Percentiles rank a stretch among this genome's conserved stretches.
These are phyloP conservation scores for Idaea dimidiata DNA, from an alignment of 2,888 invertebrate species.

Conservation along the genomic window DNA sequence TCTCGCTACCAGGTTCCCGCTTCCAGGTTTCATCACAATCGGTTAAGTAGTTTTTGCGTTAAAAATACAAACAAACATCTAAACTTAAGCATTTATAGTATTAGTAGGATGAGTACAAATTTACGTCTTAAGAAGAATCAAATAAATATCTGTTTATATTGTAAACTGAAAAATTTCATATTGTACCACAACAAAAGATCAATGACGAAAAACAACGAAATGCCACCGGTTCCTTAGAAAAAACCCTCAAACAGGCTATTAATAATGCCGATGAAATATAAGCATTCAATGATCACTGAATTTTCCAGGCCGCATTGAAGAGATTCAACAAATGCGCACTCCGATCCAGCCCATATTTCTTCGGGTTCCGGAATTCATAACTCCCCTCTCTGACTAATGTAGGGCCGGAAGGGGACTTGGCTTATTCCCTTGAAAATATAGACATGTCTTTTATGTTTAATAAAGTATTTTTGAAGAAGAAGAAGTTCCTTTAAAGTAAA, in stretches of 20 bases:
- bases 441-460: neutral
- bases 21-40: too few species aligned
- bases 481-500: too few species aligned
- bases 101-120: too few species aligned
- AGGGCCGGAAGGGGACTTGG: neutral
- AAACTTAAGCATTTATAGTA: too few species aligned
- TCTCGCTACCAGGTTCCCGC: too few species aligned
- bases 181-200: conserved; percentile 62
- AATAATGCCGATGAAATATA: neutral
- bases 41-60: too few species aligned
- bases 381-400: conserved; percentile 25
- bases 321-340: neutral
- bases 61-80: too few species aligned
- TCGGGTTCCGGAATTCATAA: conserved; percentile 57
- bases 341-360: neutral
- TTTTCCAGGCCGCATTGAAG: neutral
- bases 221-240: neutral
- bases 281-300: conserved; percentile 1
- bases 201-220: neutral
- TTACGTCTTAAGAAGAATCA: conserved; percentile 59
- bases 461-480: too few species aligned
- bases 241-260: neutral
- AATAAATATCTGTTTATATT: conserved; percentile 73
- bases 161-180: conserved; percentile 72
- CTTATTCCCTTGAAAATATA: neutral